Evolutionary conservation across 2,888 invertebrate genomes (phyloP).

Genomic region (Masnerella sp.): DNA sequence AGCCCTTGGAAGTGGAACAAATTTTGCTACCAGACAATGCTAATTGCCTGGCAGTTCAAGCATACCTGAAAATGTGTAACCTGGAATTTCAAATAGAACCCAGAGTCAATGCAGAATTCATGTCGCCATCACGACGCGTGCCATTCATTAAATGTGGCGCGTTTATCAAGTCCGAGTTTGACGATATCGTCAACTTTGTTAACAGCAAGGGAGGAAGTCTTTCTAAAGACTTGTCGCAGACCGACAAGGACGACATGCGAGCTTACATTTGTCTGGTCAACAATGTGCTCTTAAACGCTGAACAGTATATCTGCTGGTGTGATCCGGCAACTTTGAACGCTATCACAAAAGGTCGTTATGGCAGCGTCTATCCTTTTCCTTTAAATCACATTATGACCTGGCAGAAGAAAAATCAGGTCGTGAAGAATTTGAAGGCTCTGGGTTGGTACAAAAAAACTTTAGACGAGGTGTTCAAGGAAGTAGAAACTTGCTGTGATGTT

Average conservation of each 20-base stretch:
- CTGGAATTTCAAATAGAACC: constrained; percentile 90
- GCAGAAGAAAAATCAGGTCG: constrained; percentile 84
- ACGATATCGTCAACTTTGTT: constrained; percentile 93
- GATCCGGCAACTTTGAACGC: constrained; percentile 88
- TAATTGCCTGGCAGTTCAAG: constrained; percentile 94
- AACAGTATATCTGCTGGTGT: constrained; percentile 93
- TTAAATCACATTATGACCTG: constrained; percentile 89
- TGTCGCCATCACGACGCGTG: constrained; percentile 96
- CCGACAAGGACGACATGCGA: constrained; percentile 92
- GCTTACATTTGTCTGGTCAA: constrained; percentile 95
- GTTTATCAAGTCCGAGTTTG: constrained; percentile 92
- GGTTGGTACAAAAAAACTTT: constrained; percentile 90
- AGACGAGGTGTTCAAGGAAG: constrained; percentile 87
- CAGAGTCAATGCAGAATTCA: constrained; percentile 94
- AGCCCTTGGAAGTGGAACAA: constrained; percentile 95
- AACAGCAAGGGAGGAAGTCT: constrained; percentile 90
- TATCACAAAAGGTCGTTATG: constrained; percentile 90
- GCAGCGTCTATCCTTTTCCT: constrained; percentile 96
- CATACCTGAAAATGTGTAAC: constrained; percentile 95
- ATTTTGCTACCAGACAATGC: constrained; percentile 96
- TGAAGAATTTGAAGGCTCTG: constrained; percentile 85
- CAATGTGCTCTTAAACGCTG: constrained; percentile 93
- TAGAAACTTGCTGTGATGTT: constrained; percentile 91
- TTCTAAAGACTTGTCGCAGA: constrained; percentile 84
- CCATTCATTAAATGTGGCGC: constrained; percentile 95